Percentiles rank a stretch among this genome's conserved stretches.
These are phyloP conservation scores for Catagonus wagneri DNA, from an alignment of 2,113 vertebrate genomes.

Conservation along the genomic window DNA sequence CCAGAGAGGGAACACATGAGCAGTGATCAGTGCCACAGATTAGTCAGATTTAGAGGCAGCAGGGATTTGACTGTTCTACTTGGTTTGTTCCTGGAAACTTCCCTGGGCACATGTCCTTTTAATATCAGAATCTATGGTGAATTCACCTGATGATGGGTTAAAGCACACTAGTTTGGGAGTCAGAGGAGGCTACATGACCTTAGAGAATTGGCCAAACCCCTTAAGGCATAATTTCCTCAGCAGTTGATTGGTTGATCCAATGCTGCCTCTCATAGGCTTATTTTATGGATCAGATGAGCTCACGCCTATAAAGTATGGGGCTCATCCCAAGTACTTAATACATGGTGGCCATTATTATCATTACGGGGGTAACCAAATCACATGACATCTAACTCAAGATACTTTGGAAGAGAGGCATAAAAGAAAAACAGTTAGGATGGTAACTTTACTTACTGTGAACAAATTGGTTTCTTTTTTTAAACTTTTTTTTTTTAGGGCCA, in stretches of 20 bases:
- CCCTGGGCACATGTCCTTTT: constrained; percentile 9
- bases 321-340: neutral
- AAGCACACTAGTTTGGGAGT: neutral
- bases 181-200: neutral
- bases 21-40: neutral
- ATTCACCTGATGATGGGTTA: neutral
- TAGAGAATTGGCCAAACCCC: neutral
- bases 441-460: neutral
- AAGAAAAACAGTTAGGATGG: neutral
- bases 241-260: neutral
- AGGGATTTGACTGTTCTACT: neutral
- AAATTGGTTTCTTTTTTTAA: neutral
- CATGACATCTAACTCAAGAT: neutral
- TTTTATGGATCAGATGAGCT: neutral
- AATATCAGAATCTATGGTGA: neutral
- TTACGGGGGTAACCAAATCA: neutral
- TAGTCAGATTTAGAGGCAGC: constrained; percentile 4
- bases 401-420: neutral
- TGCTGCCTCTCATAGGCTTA: neutral
- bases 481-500: too few species aligned
- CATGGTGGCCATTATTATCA: neutral
- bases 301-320: neutral
- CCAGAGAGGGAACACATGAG: neutral
- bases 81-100: constrained; percentile 49
- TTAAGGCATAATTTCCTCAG: neutral